A percentile compares a stretch with the other conserved stretches of the same genome.
These are phyloP conservation scores for Ellobius talpinus DNA, from an alignment of 2,113 vertebrate species.

Conservation along the genomic window DNA sequence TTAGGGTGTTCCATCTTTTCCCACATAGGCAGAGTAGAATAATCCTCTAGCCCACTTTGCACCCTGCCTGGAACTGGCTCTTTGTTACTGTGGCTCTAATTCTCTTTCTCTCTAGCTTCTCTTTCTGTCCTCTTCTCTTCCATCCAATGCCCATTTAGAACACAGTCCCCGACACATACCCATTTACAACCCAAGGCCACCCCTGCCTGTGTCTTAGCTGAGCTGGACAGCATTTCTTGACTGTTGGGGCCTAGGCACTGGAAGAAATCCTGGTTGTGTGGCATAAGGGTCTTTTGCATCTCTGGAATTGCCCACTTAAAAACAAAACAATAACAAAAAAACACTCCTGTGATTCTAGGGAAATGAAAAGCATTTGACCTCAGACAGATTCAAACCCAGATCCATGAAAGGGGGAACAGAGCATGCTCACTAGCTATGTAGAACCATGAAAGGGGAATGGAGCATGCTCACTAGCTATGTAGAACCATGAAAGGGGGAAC, in stretches of 20 bases:
- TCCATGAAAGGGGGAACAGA: rapidly evolving
- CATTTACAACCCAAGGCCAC: not conserved
- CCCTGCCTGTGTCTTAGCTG: not conserved
- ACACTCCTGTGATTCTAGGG: no score
- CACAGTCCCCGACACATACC: not conserved
- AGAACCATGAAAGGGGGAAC: no score
- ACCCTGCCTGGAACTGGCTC: rapidly evolving
- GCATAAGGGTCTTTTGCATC: not conserved
- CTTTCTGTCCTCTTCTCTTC: not conserved
- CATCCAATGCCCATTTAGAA: not conserved
- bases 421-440: no score
- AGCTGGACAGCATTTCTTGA: not conserved
- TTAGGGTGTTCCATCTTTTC: not conserved
- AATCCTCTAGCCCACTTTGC: rapidly evolving
- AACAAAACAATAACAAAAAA: not conserved
- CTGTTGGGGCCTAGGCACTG: no score
- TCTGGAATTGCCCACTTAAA: not conserved
- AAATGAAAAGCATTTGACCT: not conserved
- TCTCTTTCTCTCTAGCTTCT: not conserved
- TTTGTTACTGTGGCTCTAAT: no score
- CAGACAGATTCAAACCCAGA: not conserved
- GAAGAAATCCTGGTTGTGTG: not conserved
- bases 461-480: no score
- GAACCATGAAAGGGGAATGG: not conserved
- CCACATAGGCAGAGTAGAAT: not conserved